Conservation (phyloP, 2,888 invertebrate species). For the Thumatha senex region DNA sequence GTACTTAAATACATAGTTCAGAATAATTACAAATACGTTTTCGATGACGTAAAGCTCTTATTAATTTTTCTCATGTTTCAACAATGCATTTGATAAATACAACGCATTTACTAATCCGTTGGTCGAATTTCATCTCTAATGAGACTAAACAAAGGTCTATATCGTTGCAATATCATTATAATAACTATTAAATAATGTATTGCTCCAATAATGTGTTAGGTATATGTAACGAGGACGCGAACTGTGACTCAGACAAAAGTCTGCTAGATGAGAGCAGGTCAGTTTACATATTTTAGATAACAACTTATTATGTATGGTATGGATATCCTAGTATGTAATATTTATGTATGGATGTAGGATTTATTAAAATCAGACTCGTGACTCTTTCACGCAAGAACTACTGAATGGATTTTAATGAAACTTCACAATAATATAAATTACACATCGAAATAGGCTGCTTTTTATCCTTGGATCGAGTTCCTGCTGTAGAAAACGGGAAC, state of each 20-base stretch:
- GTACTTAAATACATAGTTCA: too few species aligned
- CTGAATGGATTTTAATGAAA: too few species aligned
- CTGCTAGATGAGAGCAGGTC: slow-evolving; percentile 11
- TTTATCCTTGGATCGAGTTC: too few species aligned
- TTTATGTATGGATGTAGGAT: too few species aligned
- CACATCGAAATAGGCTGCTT: too few species aligned
- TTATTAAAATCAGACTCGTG: too few species aligned
- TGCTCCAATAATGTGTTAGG: too few species aligned
- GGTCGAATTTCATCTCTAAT: not conserved
- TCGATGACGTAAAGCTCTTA: not conserved
- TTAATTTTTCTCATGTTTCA: not conserved
- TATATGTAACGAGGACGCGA: slow-evolving; percentile 24
- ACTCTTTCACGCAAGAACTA: too few species aligned
- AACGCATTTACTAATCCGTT: not conserved
- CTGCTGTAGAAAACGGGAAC: too few species aligned
- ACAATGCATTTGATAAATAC: not conserved
- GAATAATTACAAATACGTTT: not conserved
- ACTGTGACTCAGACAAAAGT: slow-evolving; percentile 29
- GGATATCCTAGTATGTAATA: too few species aligned
- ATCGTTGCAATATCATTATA: not conserved
- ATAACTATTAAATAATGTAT: not conserved
- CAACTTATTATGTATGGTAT: too few species aligned
- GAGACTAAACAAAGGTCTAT: not conserved
- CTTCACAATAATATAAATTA: too few species aligned
- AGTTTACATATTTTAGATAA: slow-evolving; percentile 6